A percentile compares a stretch with the other conserved stretches of the same genome.
Evolutionary conservation across 2,888 invertebrate species (phyloP).

Genomic region (Eupeodes latifasciatus): DNA sequence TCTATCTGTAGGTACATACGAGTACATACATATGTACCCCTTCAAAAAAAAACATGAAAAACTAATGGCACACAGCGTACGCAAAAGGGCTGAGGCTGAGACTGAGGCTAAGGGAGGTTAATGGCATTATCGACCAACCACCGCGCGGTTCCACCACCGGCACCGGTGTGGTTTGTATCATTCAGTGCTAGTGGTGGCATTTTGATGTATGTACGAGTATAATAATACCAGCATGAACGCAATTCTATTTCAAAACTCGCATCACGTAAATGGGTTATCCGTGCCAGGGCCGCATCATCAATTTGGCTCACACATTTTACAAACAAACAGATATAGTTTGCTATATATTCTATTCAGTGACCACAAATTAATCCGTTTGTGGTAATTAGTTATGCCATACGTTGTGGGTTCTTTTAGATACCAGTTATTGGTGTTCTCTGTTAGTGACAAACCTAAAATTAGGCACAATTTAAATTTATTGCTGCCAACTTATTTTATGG

Average conservation of each 20-base stretch:
- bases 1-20: no score
- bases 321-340: background rate
- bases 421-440: background rate
- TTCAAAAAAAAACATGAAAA: constrained; percentile 25
- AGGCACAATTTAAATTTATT: constrained; percentile 32
- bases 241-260: constrained; percentile 63
- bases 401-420: background rate
- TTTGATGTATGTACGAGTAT: background rate
- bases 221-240: constrained; percentile 34
- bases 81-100: background rate
- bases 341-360: constrained; percentile 23
- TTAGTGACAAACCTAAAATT: constrained; percentile 26
- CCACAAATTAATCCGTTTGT: constrained; percentile 61
- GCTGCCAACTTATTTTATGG: constrained; percentile 1
- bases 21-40: constrained; percentile 1
- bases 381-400: constrained; percentile 59
- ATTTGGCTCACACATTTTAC: constrained; percentile 39
- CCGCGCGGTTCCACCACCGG: no score
- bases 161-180: constrained; percentile 15
- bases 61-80: background rate
- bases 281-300: constrained; percentile 69
- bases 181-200: constrained; percentile 1
- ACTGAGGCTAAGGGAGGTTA: constrained; percentile 43
- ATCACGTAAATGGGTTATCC: constrained; percentile 71
- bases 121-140: constrained; percentile 36